Evolutionary conservation across 2,113 vertebrate species (phyloP).

Genomic region (Fulmarus glacialis): DNA sequence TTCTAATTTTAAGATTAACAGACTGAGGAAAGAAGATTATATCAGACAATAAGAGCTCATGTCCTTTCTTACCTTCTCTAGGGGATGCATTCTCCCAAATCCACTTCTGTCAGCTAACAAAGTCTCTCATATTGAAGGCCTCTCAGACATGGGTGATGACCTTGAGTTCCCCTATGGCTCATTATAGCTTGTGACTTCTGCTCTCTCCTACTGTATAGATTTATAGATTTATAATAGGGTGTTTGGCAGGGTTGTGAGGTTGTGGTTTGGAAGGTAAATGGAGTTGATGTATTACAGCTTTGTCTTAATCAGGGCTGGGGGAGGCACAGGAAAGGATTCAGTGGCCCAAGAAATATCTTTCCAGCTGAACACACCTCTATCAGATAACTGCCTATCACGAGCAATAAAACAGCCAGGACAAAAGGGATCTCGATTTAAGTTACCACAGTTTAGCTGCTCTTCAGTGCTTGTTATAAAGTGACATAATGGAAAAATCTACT

Average conservation of each 20-base stretch:
- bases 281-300: background rate
- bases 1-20: slow-evolving; percentile 41
- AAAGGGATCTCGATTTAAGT: background rate
- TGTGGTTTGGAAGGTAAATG: slow-evolving; percentile 26
- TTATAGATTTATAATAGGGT: slow-evolving; percentile 19
- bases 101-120: background rate
- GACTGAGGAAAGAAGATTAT: background rate
- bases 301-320: background rate
- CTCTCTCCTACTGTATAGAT: background rate
- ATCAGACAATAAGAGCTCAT: background rate
- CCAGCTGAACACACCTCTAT: slow-evolving; percentile 28
- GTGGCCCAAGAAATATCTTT: slow-evolving; percentile 35
- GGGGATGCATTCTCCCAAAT: slow-evolving; percentile 3
- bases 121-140: background rate
- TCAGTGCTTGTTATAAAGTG: background rate
- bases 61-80: background rate
- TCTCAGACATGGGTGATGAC: background rate
- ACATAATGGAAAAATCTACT: slow-evolving; percentile 19
- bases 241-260: background rate
- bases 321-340: background rate
- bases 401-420: slow-evolving; percentile 2
- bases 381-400: background rate
- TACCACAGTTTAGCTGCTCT: background rate
- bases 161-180: slow-evolving; percentile 38
- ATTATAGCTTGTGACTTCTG: slow-evolving; percentile 14